Evolutionary conservation across 1,140 invertebrate species (phyloP), one percentile per base, ranked within the genome.

Genomic region (Elysia chlorotica): DNA sequence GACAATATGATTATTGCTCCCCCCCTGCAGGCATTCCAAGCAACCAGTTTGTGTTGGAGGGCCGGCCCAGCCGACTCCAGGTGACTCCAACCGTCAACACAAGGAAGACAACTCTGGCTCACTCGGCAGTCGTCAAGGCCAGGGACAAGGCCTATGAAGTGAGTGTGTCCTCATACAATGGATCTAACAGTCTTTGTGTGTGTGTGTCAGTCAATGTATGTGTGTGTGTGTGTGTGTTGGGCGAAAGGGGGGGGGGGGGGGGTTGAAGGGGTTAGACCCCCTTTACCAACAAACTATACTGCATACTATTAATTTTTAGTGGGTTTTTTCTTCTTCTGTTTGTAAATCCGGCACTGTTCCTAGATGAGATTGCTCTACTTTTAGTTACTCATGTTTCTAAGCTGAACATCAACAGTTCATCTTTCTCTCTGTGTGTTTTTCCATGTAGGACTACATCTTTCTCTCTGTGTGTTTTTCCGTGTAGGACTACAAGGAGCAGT

Each of bases 111-210:
- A 85, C 82, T 3, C 73, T 86, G 23, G 85, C 80, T 54, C 86
- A 87, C 73, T 82, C 61, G 65, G 76, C 84, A 35, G 76, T 81
- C 2, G 59, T 83, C 35, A 78, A 76, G 37, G 77, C 84, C 33
- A 78, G 85, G n/a, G 81, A 86, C 37, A 57, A 62, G 37, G 82
- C 82, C 19, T 87, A 82, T 70, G 71, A 84, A 82, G 85, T 87
- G 65, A 71, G 54, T 41, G 31, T 59, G 2, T 19, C 19, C 28
- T 41, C 19, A 62, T 10, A 1, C 1, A 3, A 4, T 41, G 31
- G 10, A 35, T 21, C 31, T 35, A 35, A 30, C 10, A 65, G 28
- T 35, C 25, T 65, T 33, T 65, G 35, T 14, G 19, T 21, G 1
- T 19, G 21, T 35, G 19, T 1, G 0, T 1, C 28, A 33, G 17